Base-by-base conservation (phyloP, 2,797 vertebrate species). In the Coregonus ussuriensis region DNA sequence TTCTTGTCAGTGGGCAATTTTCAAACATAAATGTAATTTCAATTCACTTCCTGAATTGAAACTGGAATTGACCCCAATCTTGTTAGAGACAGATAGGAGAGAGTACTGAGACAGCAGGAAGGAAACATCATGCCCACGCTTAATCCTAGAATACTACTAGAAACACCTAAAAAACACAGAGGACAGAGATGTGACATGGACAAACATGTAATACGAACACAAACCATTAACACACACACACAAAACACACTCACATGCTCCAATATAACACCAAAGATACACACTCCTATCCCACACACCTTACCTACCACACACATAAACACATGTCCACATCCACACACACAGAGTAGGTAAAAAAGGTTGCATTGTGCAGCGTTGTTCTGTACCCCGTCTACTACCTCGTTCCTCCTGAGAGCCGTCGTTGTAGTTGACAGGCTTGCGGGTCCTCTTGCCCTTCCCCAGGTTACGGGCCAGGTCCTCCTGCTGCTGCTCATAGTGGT, bases 401-500 rank as follows among this genome's bases (percentile, higher is more conserved):
- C 96, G 95, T 89, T 99, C 98, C 95, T 99, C 98, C 92, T 99
- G 98, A 0, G 98, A 98, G 86, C 97, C 98, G 88, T 99, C 98
- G 9, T 99, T 99, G 94, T 99, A 99, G 94, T 99, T 99, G 84
- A 99, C 98, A 68, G 98, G 98, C 94, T 99, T 99, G 91, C 98
- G 96, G 66, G 98, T 98, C 84, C 98, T 92, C 91, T 99, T 99
- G 91, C 98, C 98, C 94, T 99, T 99, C 90, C 98, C 98, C 92
- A 99, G 87, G 84, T 99, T 98, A 76, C 98, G 96, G 78, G 98
- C 98, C 14, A 99, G 93, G 88, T 99, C 98, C 86, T 99, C 98
- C 81, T 99, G 98, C 74, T 99, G 98, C 90, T 99, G 98, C 90
- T 99, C 98, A 0, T 99, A 99, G 92, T 99, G 98, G 88, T 99